phyloP scores from a whole-genome alignment of 35 echinoderm and acorn worm genomes.

The Acanthaster planci region DNA sequence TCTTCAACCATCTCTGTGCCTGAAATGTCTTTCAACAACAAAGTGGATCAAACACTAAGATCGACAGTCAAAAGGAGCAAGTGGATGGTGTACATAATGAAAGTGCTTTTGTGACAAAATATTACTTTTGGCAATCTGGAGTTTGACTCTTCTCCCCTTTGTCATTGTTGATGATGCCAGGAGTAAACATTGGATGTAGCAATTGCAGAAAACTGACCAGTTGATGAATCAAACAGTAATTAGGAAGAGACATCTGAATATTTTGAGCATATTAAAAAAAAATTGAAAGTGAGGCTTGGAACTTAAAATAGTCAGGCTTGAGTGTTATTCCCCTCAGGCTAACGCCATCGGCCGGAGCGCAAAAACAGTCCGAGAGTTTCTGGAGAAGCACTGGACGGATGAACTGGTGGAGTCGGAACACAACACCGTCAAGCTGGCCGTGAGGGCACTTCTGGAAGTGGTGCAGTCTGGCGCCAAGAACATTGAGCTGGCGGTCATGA shows the following conservation, averaged over 20 bases:
- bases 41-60: too few species aligned
- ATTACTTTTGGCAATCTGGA: too few species aligned
- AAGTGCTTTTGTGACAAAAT: too few species aligned
- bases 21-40: too few species aligned
- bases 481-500: conserved; percentile 97
- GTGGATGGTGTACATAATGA: too few species aligned
- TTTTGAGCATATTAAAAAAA: background rate
- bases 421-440: conserved; percentile 90
- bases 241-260: background rate
- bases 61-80: too few species aligned
- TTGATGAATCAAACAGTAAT: too few species aligned
- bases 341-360: conserved; percentile 97
- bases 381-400: conserved; percentile 98
- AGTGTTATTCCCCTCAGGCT: conserved; percentile 47
- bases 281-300: too few species aligned
- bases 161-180: too few species aligned
- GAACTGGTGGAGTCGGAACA: conserved; percentile 74
- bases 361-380: conserved; percentile 93
- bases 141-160: too few species aligned
- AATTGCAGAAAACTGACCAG: background rate
- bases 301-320: background rate
- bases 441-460: conserved; percentile 88
- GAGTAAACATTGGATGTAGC: background rate
- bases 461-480: conserved; percentile 99
- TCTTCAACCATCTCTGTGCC: too few species aligned